Percentiles rank a stretch among this genome's conserved stretches.
These are phyloP conservation scores for Ascidia mentula DNA, from an alignment of 23 tunicate species.

Conservation along the genomic window DNA sequence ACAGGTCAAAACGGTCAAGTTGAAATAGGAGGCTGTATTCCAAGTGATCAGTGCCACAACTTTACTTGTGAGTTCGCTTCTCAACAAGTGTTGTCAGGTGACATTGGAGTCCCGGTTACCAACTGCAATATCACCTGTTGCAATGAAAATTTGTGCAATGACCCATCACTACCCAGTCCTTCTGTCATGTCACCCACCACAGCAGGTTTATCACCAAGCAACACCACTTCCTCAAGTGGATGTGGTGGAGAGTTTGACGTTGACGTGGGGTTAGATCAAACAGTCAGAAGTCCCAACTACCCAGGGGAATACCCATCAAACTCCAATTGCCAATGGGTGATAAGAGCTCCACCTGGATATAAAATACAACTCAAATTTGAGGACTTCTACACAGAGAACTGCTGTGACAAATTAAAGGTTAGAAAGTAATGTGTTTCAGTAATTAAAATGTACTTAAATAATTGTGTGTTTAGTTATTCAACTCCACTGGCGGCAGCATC, in stretches of 20 bases:
- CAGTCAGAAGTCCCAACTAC: conserved; percentile 14
- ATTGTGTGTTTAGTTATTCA: background rate
- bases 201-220: background rate
- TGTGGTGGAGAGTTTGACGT: background rate
- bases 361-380: conserved; percentile 2
- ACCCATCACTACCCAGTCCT: background rate
- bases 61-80: background rate
- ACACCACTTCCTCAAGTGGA: background rate
- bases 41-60: background rate
- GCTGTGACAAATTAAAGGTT: conserved; percentile 26
- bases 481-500: background rate
- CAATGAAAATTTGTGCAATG: background rate
- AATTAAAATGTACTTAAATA: background rate
- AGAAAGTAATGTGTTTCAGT: background rate
- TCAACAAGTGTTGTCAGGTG: background rate
- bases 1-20: background rate
- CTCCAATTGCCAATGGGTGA: background rate
- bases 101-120: background rate
- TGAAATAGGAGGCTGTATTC: background rate
- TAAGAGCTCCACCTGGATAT: background rate
- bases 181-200: background rate
- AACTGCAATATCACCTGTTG: background rate
- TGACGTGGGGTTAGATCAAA: background rate
- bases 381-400: conserved; percentile 14
- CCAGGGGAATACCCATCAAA: conserved; percentile 13